Base-by-base conservation (phyloP, 1,140 invertebrate species). In the Drosophila repleta region DNA sequence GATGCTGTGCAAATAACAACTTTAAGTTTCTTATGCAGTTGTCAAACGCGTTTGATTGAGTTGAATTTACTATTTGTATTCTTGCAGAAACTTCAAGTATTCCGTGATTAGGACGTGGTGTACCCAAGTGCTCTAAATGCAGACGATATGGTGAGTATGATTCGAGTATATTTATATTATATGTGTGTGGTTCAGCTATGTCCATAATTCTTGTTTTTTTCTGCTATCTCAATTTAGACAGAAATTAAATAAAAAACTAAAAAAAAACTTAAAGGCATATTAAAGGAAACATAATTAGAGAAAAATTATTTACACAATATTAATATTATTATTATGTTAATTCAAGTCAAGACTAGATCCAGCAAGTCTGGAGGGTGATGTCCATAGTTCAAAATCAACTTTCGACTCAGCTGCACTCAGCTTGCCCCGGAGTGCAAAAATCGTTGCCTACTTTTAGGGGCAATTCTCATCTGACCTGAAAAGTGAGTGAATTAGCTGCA, bases 81-180 rank as follows among this genome's bases (percentile, higher is more conserved):
- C 41, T 84, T 90, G 56, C 84, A 91, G 90, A 77, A 82, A 76
- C 76, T 87, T 75, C 68, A 69, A 74, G 66, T 67, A 78, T 72
- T 68, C 76, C 76, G 90, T 90, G 87, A 90, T 91, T 91, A 91
- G 90, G 90, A 91, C 87, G 90, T 91, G 90, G 90, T 91, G 90
- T 82, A 91, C 90, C 90, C 80, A 78, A 90, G 81, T 78, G 90
- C 76, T 85, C 83, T 91, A 91, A 85, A 91, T 91, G 83, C 83
- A 91, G 90, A 91, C 90, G 90, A 91, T 91, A 91, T 91, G 90
- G 90, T 91, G 71, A 90, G 90, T 91, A 15, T 24, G 48, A 6
- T 15, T 17, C 2, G 29, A 7, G 8, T 17, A 6, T 5, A 17
- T n/a, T n/a, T 26, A 3, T 26, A 3, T 26, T 26, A 26, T 26